phyloP scores from a whole-genome alignment of 2,888 invertebrate species.

The Lampropteryx suffumata region DNA sequence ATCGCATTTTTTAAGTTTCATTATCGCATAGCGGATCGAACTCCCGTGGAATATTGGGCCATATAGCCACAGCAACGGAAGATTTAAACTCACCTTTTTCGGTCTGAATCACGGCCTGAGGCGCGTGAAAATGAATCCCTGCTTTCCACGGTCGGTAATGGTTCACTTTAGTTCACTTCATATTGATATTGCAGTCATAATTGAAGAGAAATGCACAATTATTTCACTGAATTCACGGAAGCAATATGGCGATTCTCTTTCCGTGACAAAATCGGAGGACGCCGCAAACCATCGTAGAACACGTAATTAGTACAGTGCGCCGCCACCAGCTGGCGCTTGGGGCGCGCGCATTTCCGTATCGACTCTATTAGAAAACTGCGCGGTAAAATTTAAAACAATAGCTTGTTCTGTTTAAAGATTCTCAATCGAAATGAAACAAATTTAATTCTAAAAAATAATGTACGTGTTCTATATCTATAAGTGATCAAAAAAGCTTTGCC shows the following conservation, averaged over 20 bases:
- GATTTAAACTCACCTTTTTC: slow-evolving; percentile 80
- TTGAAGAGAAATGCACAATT: slow-evolving; percentile 76
- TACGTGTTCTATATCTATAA: too few relatives aligned
- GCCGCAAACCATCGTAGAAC: slow-evolving; percentile 66
- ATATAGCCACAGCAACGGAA: slow-evolving; percentile 81
- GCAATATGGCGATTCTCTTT: slow-evolving; percentile 83
- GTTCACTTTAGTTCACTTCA: slow-evolving; percentile 73
- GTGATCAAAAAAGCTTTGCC: too few relatives aligned
- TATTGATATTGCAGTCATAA: slow-evolving; percentile 79
- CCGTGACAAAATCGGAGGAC: slow-evolving; percentile 82
- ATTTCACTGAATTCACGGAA: slow-evolving; percentile 80
- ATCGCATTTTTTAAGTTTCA: slow-evolving; percentile 84
- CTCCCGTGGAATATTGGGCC: slow-evolving; percentile 84
- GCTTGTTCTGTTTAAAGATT: too few relatives aligned
- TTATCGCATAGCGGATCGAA: slow-evolving; percentile 84
- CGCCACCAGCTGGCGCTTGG: slow-evolving; percentile 64
- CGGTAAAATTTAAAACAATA: slow-evolving; percentile 37
- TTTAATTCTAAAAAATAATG: too few relatives aligned
- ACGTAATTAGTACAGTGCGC: slow-evolving; percentile 80
- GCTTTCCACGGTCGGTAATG: slow-evolving; percentile 53
- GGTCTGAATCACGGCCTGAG: slow-evolving; percentile 53
- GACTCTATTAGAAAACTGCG: slow-evolving; percentile 53
- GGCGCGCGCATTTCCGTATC: slow-evolving; percentile 66
- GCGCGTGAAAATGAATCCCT: slow-evolving; percentile 58
- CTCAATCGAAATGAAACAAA: too few relatives aligned